Evolutionary conservation across 2,888 invertebrate species (phyloP).

Genomic region (Coleophora flavipennella): DNA sequence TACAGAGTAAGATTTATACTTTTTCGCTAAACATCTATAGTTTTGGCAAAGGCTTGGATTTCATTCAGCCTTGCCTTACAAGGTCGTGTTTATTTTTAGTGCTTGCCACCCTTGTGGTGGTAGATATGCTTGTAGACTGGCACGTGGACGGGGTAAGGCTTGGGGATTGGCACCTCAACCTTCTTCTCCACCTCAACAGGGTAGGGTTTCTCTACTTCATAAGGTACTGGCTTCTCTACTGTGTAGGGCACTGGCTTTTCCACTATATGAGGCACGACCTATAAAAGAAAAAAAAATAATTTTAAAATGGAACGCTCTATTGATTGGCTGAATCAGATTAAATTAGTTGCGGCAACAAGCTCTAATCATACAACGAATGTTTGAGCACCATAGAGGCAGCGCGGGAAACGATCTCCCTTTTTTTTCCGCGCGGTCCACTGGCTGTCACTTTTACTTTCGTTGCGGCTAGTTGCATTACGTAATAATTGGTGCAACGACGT

Average conservation of each 20-base stretch:
- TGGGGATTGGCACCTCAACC: conserved; percentile 78
- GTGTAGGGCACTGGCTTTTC: conserved; percentile 82
- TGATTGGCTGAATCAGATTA: no score
- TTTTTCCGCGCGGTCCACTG: conserved; percentile 41
- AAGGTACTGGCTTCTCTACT: conserved; percentile 80
- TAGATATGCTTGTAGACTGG: conserved; percentile 83
- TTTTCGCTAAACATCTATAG: conserved; percentile 9
- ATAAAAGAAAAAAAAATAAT: conserved; percentile 15
- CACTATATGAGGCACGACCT: conserved; percentile 79
- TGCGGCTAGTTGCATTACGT: conserved; percentile 44
- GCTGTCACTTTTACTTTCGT: conserved; percentile 54
- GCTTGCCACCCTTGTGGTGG: conserved; percentile 73
- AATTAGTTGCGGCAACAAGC: background rate
- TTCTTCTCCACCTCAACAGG: conserved; percentile 83
- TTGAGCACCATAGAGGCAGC: conserved; percentile 20
- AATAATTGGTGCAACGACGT: conserved; percentile 39
- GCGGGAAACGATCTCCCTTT: conserved; percentile 24
- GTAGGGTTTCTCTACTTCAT: conserved; percentile 82
- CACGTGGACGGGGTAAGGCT: conserved; percentile 82
- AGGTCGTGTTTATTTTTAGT: conserved; percentile 45
- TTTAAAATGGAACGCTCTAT: background rate
- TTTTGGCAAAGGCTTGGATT: conserved; percentile 2
- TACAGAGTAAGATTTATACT: conserved; percentile 34
- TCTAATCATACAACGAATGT: conserved; percentile 1
- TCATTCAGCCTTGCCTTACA: conserved; percentile 2